Evolutionary conservation across 1,140 invertebrate species (phyloP).

Genomic region (Drosophila lacteicornis): DNA sequence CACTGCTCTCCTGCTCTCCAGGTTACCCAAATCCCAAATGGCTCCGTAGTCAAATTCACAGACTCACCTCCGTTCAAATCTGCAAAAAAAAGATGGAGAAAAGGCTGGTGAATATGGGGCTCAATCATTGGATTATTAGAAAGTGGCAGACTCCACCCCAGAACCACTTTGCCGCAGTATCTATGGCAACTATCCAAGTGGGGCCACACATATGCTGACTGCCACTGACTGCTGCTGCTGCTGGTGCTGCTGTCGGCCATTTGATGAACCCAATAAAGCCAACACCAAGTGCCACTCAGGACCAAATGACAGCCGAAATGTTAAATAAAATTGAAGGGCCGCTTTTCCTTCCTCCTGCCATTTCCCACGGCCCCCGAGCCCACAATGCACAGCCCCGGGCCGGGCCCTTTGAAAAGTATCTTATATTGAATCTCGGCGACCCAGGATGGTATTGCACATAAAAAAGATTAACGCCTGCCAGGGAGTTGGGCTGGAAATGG

Average conservation of each 20-base stretch:
- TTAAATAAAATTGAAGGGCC: slow-evolving; percentile 77
- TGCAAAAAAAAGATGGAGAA: slow-evolving; percentile 33
- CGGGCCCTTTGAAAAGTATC: slow-evolving; percentile 59
- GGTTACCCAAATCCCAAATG: slow-evolving; percentile 46
- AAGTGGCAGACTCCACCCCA: slow-evolving; percentile 30
- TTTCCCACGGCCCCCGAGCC: not conserved
- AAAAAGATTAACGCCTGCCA: slow-evolving; percentile 67
- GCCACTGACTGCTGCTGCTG: slow-evolving; percentile 11
- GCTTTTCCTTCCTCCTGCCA: slow-evolving; percentile 6
- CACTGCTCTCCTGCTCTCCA: slow-evolving; percentile 8
- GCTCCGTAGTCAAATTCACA: slow-evolving; percentile 28
- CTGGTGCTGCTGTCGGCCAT: slow-evolving; percentile 52
- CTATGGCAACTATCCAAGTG: slow-evolving; percentile 63
- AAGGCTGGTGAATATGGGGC: slow-evolving; percentile 18
- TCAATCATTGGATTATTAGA: slow-evolving; percentile 33
- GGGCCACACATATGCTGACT: slow-evolving; percentile 65
- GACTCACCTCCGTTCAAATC: slow-evolving; percentile 59
- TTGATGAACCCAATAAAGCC: slow-evolving; percentile 78
- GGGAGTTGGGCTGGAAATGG: slow-evolving; percentile 53
- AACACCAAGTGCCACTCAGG: slow-evolving; percentile 71
- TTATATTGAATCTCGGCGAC: slow-evolving; percentile 74
- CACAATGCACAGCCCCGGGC: slow-evolving; percentile 10
- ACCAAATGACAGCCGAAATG: slow-evolving; percentile 66
- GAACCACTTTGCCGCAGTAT: slow-evolving; percentile 26
- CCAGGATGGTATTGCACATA: slow-evolving; percentile 56